phyloP scores from a whole-genome alignment of 2,113 vertebrate genomes.

The Cyphomyrus plagiostoma region DNA sequence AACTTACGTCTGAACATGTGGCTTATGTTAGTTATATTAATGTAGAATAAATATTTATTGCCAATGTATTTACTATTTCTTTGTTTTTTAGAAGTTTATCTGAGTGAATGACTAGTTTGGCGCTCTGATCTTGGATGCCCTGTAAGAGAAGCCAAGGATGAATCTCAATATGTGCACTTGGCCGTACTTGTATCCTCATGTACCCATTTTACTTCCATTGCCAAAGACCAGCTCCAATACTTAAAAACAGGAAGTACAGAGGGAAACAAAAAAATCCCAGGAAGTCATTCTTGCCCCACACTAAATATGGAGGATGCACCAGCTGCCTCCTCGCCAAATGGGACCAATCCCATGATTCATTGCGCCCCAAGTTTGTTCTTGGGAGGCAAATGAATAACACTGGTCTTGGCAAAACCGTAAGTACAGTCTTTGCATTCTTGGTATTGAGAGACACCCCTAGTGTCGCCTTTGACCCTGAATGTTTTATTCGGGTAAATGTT shows the following conservation, averaged over 20 bases:
- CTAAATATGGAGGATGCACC: background rate
- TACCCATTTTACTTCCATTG: background rate
- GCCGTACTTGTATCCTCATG: background rate
- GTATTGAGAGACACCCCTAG: background rate
- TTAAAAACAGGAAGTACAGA: background rate
- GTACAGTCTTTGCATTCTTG: background rate
- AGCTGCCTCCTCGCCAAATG: background rate
- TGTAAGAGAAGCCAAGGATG: background rate
- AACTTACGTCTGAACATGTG: background rate
- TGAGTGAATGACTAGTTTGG: background rate
- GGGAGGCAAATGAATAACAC: background rate
- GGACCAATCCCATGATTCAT: background rate
- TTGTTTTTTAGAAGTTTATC: background rate
- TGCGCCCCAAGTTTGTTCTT: background rate
- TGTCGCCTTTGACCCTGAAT: background rate
- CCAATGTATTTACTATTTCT: background rate
- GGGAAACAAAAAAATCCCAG: background rate
- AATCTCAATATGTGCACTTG: background rate
- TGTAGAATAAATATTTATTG: background rate
- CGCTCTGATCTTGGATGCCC: background rate
- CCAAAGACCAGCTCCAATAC: background rate
- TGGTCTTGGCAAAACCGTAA: background rate
- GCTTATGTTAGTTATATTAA: background rate
- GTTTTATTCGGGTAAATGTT: background rate
- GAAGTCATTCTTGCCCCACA: background rate